Evolutionary conservation across 2,797 vertebrate genomes (phyloP), one percentile per base, ranked within the genome.

Genomic region (Cyprinella venusta): DNA sequence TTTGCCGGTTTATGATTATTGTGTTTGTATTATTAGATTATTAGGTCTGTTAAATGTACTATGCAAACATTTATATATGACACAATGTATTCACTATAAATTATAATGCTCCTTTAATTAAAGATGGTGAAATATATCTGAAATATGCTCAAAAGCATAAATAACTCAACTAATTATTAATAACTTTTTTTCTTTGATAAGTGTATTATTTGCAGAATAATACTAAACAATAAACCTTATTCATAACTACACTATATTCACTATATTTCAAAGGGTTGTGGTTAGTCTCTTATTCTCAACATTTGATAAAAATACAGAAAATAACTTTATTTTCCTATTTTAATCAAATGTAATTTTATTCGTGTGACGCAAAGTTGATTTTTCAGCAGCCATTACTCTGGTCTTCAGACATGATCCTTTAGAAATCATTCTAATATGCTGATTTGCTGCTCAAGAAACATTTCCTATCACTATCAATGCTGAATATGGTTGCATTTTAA

Each of bases 11-110:
- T 83, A 45, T 33, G 15, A 70, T 84, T 79, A 74, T 65, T 85
- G 48, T 91, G 86, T 90, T n/a, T 52, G 50, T 74, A 19, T 56
- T 56, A 61, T 59, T 61, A 76, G 40, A 5, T 21, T 72, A 48
- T 65, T 68, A 50, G 21, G 56, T 59, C 21, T 54, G 18, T 64
- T 81, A 64, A 4, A 64, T 61, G 13, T 38, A 54, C 38, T 56
- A 64, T 56, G 69, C 54, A 70, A 85, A 76, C 71, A 65, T 36
- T 71, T 83, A 48, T 4, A 85, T 76, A 84, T 56, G 24, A 56
- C 42, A 56, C 42, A 85, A 79, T 86, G 80, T 90, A 89, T 92
- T 86, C 91, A 74, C 91, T 91, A 83, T 94, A 93, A 93, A 89
- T 94, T 91, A 87, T 85, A 82, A 63, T 85, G 81, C 85, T 85